Evolutionary conservation across 2,797 vertebrate genomes (phyloP).

Genomic region (Brachymystax lenok): DNA sequence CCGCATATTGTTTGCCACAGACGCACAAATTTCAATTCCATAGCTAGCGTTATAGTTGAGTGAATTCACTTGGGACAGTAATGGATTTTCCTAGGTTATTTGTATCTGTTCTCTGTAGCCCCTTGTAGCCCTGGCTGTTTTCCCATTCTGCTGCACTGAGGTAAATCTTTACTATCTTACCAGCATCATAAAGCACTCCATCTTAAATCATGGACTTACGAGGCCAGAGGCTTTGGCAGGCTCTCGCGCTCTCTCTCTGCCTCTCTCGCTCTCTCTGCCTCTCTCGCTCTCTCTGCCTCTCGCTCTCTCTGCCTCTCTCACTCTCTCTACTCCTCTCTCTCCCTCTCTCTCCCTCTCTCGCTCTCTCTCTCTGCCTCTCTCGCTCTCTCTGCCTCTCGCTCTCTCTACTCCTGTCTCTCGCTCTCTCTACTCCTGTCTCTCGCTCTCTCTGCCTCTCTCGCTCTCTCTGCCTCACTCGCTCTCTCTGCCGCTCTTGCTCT

Average conservation of each 20-base stretch:
- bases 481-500: too few relatives aligned
- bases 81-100: background rate
- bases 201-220: background rate
- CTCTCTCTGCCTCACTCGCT: too few relatives aligned
- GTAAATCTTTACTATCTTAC: background rate
- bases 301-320: background rate
- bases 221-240: background rate
- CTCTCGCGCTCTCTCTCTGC: background rate
- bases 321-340: too few relatives aligned
- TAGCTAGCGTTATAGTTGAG: background rate
- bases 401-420: too few relatives aligned
- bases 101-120: background rate
- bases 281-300: background rate
- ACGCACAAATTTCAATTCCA: background rate
- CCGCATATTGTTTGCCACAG: slow-evolving; percentile 8
- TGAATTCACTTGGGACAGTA: background rate
- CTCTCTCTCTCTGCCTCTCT: background rate
- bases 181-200: slow-evolving; percentile 1
- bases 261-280: background rate
- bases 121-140: background rate
- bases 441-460: too few relatives aligned
- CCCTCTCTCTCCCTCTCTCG: background rate
- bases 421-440: too few relatives aligned
- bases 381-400: too few relatives aligned
- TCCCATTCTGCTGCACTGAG: background rate